These are phyloP conservation scores for Caiman crocodilus DNA, from an alignment of 2,797 vertebrate genomes.

Conservation along the genomic window DNA sequence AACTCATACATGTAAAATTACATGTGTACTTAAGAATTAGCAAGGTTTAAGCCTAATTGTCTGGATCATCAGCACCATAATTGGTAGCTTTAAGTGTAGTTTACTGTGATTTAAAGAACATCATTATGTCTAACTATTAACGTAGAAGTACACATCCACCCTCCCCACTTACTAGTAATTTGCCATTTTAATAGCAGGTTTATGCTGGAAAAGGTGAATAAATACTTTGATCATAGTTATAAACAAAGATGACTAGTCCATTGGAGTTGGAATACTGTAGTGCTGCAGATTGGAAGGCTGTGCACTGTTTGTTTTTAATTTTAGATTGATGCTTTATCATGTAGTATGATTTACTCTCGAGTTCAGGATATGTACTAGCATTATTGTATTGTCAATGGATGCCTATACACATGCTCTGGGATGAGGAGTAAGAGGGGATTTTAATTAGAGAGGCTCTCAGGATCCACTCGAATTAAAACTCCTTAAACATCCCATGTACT, in stretches of 20 bases:
- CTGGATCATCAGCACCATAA: neutral
- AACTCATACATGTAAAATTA: neutral
- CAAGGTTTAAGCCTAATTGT: neutral
- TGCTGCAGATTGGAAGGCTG: neutral
- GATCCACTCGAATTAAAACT: too few species aligned
- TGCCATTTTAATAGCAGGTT: neutral
- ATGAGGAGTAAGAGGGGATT: too few species aligned
- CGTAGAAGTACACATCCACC: too few species aligned
- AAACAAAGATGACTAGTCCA: neutral
- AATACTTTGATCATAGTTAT: neutral
- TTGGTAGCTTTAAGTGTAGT: neutral
- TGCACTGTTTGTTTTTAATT: neutral
- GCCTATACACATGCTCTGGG: too few species aligned
- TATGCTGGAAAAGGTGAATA: neutral
- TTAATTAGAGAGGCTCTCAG: too few species aligned
- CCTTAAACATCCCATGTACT: too few species aligned
- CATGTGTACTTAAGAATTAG: neutral
- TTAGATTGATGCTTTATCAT: neutral
- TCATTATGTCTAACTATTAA: neutral
- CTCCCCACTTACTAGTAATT: too few species aligned
- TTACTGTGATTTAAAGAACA: neutral
- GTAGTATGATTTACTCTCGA: neutral
- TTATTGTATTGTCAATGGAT: neutral
- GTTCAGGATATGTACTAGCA: neutral
- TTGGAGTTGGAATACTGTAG: neutral